Conservation (phyloP, 2,888 invertebrate genomes). For the Scelioninae gen. 2 region DNA sequence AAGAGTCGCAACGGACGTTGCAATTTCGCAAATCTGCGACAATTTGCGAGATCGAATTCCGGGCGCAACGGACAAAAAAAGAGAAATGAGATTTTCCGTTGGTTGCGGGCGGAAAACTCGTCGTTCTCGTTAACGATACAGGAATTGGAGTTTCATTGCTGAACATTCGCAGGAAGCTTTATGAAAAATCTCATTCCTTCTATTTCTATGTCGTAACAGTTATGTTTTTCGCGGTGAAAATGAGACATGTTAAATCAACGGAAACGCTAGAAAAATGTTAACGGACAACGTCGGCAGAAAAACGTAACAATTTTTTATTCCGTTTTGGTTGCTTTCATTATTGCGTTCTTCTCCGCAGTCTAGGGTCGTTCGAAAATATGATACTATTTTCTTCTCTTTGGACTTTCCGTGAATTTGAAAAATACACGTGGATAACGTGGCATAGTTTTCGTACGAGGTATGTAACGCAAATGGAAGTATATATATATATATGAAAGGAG, state of each 20-base stretch:
- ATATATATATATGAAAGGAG: slow-evolving; percentile 17
- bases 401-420: slow-evolving; percentile 53
- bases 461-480: slow-evolving; percentile 37
- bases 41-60: slow-evolving; percentile 25
- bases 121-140: slow-evolving; percentile 6
- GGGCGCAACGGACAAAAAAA: slow-evolving; percentile 17
- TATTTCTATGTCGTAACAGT: slow-evolving; percentile 31
- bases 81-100: slow-evolving; percentile 45
- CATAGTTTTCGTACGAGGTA: slow-evolving; percentile 15
- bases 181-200: slow-evolving; percentile 50
- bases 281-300: slow-evolving; percentile 38
- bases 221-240: slow-evolving; percentile 44
- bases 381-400: slow-evolving; percentile 49
- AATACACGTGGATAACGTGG: slow-evolving; percentile 53
- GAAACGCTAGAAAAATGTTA: slow-evolving; percentile 46
- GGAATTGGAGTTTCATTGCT: slow-evolving; percentile 17
- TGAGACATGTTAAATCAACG: slow-evolving; percentile 54
- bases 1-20: slow-evolving; percentile 29
- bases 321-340: slow-evolving; percentile 17
- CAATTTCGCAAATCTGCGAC: slow-evolving; percentile 17
- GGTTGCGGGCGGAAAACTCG: slow-evolving; percentile 1
- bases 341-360: slow-evolving; percentile 46
- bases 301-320: slow-evolving; percentile 40
- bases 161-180: slow-evolving; percentile 6
- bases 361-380: slow-evolving; percentile 57